Evolutionary conservation across 2,888 invertebrate genomes (phyloP).

Genomic region (Melieria crassipennis): DNA sequence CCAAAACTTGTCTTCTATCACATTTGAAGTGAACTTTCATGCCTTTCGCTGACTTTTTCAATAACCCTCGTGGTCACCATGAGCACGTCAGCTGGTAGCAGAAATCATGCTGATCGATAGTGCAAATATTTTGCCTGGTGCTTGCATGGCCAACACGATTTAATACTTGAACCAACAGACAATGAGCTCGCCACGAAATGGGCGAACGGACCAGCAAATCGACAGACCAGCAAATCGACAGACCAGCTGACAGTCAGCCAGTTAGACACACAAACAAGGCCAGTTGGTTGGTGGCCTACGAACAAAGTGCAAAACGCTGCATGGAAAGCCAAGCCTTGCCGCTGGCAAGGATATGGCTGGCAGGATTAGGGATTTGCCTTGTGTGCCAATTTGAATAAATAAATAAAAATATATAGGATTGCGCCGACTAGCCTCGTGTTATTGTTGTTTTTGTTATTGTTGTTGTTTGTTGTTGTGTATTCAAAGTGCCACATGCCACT

Average conservation of each 20-base stretch:
- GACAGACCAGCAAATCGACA: conserved; percentile 14
- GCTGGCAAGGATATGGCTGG: conserved; percentile 17
- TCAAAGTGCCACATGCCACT: not conserved
- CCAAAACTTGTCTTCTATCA: no score
- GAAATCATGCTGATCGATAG: conserved; percentile 28
- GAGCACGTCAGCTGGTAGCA: no score
- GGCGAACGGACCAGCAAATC: conserved; percentile 17
- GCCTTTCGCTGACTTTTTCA: no score
- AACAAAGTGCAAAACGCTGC: not conserved
- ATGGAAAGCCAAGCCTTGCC: conserved; percentile 12
- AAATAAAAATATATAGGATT: conserved; percentile 12
- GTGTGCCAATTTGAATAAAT: conserved; percentile 29
- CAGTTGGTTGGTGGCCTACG: not conserved
- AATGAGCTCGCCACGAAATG: conserved; percentile 15
- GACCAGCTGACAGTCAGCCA: not conserved
- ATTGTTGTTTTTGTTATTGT: conserved; percentile 13
- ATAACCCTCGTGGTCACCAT: no score
- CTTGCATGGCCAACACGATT: not conserved
- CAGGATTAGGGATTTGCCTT: conserved; percentile 16
- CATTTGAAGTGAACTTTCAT: no score
- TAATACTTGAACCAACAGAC: conserved; percentile 18
- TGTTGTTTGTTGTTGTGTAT: not conserved
- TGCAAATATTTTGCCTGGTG: conserved; percentile 18
- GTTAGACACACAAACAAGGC: not conserved
- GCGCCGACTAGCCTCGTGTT: not conserved